Evolutionary conservation across 2,888 invertebrate genomes (phyloP).

Genomic region (Euspilapteryx auroguttella): DNA sequence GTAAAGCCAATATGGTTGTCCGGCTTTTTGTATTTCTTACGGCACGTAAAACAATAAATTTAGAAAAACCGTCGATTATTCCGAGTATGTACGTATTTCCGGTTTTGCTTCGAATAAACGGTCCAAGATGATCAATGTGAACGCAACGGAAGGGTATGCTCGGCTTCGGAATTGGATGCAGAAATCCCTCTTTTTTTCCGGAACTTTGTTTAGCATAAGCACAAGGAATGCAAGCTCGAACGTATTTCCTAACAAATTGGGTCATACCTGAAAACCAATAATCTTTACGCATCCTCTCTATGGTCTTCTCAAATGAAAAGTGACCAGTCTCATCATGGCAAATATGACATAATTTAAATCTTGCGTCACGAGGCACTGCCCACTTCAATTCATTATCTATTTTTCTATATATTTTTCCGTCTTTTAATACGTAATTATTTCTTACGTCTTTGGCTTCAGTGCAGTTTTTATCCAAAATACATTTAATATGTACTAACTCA

Average conservation of each 20-base stretch:
- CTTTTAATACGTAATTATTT: neutral
- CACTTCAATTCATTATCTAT: slow-evolving; percentile 5
- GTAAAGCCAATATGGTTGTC: slow-evolving; percentile 5
- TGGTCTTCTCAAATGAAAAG: slow-evolving; percentile 7
- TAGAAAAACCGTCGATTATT: slow-evolving; percentile 8
- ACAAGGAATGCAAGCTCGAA: slow-evolving; percentile 8
- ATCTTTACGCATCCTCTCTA: slow-evolving; percentile 6
- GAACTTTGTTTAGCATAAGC: slow-evolving; percentile 7
- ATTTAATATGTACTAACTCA: neutral
- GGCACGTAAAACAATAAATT: slow-evolving; percentile 6
- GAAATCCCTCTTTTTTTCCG: slow-evolving; percentile 5
- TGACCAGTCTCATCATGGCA: slow-evolving; percentile 10
- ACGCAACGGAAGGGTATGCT: slow-evolving; percentile 6
- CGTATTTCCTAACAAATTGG: slow-evolving; percentile 9
- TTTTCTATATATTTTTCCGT: neutral
- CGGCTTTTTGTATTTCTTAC: slow-evolving; percentile 6
- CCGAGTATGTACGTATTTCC: slow-evolving; percentile 8
- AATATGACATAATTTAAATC: slow-evolving; percentile 8
- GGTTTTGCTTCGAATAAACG: slow-evolving; percentile 7
- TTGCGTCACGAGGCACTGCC: slow-evolving; percentile 7
- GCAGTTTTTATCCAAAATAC: neutral
- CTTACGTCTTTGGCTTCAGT: neutral
- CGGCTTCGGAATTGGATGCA: slow-evolving; percentile 8
- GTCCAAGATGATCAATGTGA: slow-evolving; percentile 9
- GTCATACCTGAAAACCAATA: slow-evolving; percentile 10